These are phyloP conservation scores for Calycopis cecrops DNA, from an alignment of 1,140 invertebrate genomes.

Conservation along the genomic window DNA sequence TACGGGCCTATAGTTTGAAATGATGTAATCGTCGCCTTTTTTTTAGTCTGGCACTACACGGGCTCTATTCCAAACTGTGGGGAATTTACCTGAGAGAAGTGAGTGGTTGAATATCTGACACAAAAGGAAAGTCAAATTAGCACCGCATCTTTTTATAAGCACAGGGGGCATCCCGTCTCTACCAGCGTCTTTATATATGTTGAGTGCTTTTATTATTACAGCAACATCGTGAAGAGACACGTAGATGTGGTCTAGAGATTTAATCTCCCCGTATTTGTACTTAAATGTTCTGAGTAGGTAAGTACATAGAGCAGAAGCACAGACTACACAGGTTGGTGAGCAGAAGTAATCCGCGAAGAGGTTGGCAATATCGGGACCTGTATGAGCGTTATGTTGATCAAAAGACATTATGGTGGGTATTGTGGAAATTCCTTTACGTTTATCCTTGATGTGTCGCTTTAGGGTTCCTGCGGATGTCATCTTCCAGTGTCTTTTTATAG, in stretches of 20 bases:
- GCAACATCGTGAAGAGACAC: not conserved
- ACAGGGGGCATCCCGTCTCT: constrained; percentile 17
- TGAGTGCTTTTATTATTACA: not conserved
- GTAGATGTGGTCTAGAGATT: not conserved
- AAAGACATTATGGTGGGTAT: constrained; percentile 16
- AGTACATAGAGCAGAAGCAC: constrained; percentile 1
- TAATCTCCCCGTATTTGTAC: not conserved
- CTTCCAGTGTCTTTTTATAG: constrained; percentile 18
- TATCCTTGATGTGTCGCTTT: no score
- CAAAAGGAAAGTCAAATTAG: constrained; percentile 16
- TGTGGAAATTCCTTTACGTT: constrained; percentile 7
- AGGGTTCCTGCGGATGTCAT: no score
- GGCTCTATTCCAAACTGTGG: constrained; percentile 19
- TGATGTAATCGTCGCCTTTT: constrained; percentile 16
- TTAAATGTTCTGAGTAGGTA: not conserved
- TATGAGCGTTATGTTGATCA: not conserved
- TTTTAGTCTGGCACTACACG: constrained; percentile 19
- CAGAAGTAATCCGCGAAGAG: constrained; percentile 6
- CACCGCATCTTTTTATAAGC: constrained; percentile 20
- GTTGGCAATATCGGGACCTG: constrained; percentile 14
- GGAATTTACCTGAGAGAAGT: no score
- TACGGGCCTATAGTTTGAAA: no score
- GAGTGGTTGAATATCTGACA: no score
- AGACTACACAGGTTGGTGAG: no score
- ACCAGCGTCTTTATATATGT: constrained; percentile 14